A percentile compares a stretch with the other conserved stretches of the same genome.
Conservation (phyloP, 2,888 invertebrate species). For the Apomyelois bistriatella region DNA sequence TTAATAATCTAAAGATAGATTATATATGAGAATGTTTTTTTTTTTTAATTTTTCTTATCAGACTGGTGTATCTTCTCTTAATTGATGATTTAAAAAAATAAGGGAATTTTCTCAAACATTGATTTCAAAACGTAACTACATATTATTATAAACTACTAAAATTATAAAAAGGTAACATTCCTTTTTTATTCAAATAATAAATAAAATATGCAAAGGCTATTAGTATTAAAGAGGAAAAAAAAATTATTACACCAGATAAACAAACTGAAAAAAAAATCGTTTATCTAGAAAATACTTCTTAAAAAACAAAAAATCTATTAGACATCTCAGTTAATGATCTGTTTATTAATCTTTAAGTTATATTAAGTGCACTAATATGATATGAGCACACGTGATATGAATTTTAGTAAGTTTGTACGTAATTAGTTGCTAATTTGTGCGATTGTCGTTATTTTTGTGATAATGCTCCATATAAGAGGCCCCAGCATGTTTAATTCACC, state of each 20-base stretch:
- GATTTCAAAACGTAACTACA: no score
- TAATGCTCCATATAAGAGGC: not conserved
- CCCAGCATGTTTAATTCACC: no score
- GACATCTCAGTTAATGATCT: not conserved
- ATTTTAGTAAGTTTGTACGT: conserved; percentile 21
- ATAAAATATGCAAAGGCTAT: no score
- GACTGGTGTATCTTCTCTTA: no score
- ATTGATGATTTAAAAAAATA: no score
- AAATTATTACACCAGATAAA: not conserved
- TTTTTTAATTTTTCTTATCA: no score
- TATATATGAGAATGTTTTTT: no score
- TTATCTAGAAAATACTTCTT: not conserved
- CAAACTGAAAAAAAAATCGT: not conserved
- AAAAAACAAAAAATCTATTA: not conserved
- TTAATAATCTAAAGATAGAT: conserved; percentile 1
- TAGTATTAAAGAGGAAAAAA: no score
- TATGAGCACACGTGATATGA: conserved; percentile 36
- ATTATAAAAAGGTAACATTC: no score
- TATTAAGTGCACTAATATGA: conserved; percentile 29
- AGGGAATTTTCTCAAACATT: no score
- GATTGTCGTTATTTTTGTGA: not conserved
- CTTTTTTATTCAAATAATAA: no score
- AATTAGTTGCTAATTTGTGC: conserved; percentile 4
- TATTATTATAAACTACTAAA: no score
- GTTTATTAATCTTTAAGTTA: conserved; percentile 12